phyloP scores from a whole-genome alignment of 2,888 invertebrate species.

The Acleris emargana region DNA sequence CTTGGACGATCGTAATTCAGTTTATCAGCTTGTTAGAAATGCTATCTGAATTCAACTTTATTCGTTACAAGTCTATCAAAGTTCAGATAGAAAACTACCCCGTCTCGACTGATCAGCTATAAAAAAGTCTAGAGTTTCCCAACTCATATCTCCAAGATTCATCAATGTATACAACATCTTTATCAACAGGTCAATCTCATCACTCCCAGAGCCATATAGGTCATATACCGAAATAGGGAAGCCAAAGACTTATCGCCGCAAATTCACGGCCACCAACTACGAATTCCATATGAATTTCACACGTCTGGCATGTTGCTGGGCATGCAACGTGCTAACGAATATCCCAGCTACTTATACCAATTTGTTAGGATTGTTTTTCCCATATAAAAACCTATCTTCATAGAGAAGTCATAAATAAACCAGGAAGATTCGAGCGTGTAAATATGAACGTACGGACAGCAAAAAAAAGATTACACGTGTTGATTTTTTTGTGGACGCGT shows the following conservation, averaged over 20 bases:
- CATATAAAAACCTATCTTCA: conserved; percentile 28
- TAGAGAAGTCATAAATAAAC: conserved; percentile 30
- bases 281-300: too few species aligned
- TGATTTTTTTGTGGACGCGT: conserved; percentile 11
- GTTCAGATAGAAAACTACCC: too few species aligned
- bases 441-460: conserved; percentile 24
- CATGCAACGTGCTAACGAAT: background rate
- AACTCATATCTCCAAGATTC: background rate
- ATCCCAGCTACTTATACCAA: conserved; percentile 14
- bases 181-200: conserved; percentile 1
- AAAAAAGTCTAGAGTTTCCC: too few species aligned
- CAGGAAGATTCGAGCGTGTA: conserved; percentile 19
- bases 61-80: too few species aligned
- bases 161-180: background rate
- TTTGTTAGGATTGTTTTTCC: conserved; percentile 33
- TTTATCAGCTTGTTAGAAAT: too few species aligned
- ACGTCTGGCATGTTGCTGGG: too few species aligned
- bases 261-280: too few species aligned
- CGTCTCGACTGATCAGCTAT: too few species aligned
- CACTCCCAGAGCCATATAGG: background rate
- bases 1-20: too few species aligned
- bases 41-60: too few species aligned
- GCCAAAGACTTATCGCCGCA: background rate
- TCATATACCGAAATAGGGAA: background rate
- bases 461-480: conserved; percentile 4